phyloP scores from a whole-genome alignment of 2,797 vertebrate species.

The Parambassis ranga region DNA sequence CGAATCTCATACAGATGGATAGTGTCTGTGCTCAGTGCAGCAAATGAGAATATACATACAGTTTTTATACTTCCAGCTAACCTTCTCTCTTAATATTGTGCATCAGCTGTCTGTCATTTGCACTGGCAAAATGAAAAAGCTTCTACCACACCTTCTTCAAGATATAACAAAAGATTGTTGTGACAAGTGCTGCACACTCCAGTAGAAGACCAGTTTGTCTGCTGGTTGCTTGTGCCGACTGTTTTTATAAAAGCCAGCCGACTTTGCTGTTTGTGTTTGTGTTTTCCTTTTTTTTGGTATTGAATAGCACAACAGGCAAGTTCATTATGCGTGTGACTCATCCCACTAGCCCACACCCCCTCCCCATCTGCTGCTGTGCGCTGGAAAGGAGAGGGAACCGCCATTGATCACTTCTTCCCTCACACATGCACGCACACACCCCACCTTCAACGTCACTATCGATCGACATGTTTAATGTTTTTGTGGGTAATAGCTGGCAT shows the following conservation, averaged over 20 bases:
- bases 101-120: slow-evolving; percentile 21
- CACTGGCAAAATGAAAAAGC: slow-evolving; percentile 24
- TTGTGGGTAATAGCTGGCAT: slow-evolving; percentile 70
- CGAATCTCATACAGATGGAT: not conserved
- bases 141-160: slow-evolving; percentile 35
- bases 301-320: slow-evolving; percentile 84
- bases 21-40: slow-evolving; percentile 9
- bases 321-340: slow-evolving; percentile 86
- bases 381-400: slow-evolving; percentile 83
- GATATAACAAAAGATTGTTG: slow-evolving; percentile 50
- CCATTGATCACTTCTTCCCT: slow-evolving; percentile 85
- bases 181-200: slow-evolving; percentile 55
- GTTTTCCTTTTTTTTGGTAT: slow-evolving; percentile 76
- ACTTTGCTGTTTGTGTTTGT: slow-evolving; percentile 73
- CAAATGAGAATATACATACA: not conserved
- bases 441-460: slow-evolving; percentile 79
- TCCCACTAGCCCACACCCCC: slow-evolving; percentile 83
- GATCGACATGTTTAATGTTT: slow-evolving; percentile 80
- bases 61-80: slow-evolving; percentile 18
- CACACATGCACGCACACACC: slow-evolving; percentile 81
- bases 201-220: slow-evolving; percentile 55
- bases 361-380: slow-evolving; percentile 83
- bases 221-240: slow-evolving; percentile 51
- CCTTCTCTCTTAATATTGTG: not conserved
- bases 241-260: slow-evolving; percentile 68